These are phyloP conservation scores for Polypterus bichir DNA, from an alignment of 2,113 vertebrate genomes.

Conservation along the genomic window DNA sequence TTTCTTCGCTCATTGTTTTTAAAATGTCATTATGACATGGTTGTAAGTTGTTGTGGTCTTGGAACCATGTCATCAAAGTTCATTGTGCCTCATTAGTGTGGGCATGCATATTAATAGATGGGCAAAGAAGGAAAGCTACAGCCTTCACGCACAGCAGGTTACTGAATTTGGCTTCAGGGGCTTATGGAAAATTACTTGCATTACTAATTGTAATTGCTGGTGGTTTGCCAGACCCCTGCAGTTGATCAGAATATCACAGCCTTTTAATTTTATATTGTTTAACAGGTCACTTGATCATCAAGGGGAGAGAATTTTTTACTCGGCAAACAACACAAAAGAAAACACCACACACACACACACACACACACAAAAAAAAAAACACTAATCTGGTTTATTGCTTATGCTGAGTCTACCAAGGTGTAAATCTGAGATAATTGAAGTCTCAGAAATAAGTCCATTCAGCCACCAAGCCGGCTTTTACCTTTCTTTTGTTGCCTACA, in stretches of 20 bases:
- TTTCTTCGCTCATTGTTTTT: not conserved
- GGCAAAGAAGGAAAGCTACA: conserved; percentile 9
- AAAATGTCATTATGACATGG: conserved; percentile 13
- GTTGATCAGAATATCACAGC: conserved; percentile 5
- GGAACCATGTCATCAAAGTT: conserved; percentile 47
- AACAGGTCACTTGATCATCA: conserved; percentile 8
- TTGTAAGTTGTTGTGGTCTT: conserved; percentile 15
- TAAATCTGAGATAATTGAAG: not conserved
- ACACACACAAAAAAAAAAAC: not conserved
- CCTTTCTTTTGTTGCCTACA: not conserved
- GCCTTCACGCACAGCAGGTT: conserved; percentile 31
- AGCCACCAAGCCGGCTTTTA: conserved; percentile 2
- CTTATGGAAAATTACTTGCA: conserved; percentile 69
- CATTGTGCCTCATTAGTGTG: conserved; percentile 39
- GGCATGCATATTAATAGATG: conserved; percentile 56
- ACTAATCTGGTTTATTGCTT: conserved; percentile 1
- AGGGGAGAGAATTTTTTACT: not conserved
- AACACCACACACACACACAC: too few species aligned
- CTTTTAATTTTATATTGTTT: conserved; percentile 1
- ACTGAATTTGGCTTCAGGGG: conserved; percentile 43
- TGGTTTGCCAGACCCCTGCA: conserved; percentile 29
- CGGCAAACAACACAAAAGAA: too few species aligned
- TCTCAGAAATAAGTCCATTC: not conserved
- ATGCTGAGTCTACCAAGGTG: not conserved
- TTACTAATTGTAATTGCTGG: conserved; percentile 57